These are phyloP conservation scores for Apus apus DNA, from an alignment of 2,113 vertebrate species.

Conservation along the genomic window DNA sequence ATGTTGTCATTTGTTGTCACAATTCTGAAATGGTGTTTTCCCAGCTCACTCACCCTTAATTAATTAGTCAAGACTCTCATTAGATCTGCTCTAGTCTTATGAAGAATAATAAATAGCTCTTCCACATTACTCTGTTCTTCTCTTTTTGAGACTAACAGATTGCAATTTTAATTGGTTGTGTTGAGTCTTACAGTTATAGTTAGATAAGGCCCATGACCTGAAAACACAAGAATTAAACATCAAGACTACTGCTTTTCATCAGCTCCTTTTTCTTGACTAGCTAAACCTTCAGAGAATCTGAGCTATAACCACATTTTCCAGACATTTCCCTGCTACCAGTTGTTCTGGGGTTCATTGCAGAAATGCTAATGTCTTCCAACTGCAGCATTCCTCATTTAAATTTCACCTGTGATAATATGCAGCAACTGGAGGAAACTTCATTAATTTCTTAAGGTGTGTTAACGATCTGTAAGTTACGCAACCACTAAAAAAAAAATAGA, in stretches of 20 bases:
- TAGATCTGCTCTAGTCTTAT: neutral
- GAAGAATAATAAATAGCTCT: neutral
- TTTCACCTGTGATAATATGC: neutral
- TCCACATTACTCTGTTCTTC: neutral
- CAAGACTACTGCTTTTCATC: neutral
- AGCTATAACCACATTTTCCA: neutral
- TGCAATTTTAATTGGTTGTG: neutral
- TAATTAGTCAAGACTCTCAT: neutral
- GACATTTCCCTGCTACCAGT: neutral
- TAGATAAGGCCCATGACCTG: neutral
- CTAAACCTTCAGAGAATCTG: neutral
- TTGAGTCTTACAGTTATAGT: neutral
- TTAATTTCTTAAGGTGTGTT: neutral
- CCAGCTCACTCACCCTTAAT: neutral
- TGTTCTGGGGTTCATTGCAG: neutral
- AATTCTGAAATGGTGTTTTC: neutral
- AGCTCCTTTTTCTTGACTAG: neutral
- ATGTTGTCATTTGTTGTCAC: rapidly evolving
- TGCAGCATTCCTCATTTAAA: neutral
- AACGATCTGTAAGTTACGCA: neutral
- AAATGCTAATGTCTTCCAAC: neutral
- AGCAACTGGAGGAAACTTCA: neutral
- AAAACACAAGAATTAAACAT: neutral
- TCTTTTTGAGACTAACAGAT: neutral
- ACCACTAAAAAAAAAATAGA: neutral